These are phyloP conservation scores for Amblyopsis rosae DNA, from an alignment of 2,113 vertebrate genomes.

Conservation along the genomic window DNA sequence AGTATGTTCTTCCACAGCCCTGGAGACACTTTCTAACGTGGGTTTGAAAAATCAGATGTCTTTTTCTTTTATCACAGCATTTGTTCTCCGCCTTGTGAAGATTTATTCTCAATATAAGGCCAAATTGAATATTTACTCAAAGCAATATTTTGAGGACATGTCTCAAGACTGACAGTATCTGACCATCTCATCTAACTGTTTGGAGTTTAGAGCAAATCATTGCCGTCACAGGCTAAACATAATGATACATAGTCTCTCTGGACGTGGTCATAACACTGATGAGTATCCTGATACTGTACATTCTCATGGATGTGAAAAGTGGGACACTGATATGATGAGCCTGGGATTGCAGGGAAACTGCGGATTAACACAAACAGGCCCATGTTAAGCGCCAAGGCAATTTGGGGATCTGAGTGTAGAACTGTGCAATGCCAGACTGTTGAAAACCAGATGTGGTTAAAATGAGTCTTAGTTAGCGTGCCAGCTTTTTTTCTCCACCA, in stretches of 20 bases:
- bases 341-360: background rate
- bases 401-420: background rate
- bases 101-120: background rate
- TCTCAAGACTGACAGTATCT: background rate
- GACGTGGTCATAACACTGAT: background rate
- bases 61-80: background rate
- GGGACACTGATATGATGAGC: background rate
- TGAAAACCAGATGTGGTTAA: slow-evolving; percentile 8
- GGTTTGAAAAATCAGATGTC: too few relatives aligned
- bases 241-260: background rate
- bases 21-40: too few relatives aligned
- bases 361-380: background rate
- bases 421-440: slow-evolving; percentile 29
- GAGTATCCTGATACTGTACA: background rate
- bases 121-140: background rate
- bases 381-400: background rate
- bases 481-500: background rate
- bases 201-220: background rate
- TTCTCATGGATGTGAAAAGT: background rate
- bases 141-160: background rate
- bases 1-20: background rate
- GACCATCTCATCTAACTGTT: background rate
- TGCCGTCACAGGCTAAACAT: background rate
- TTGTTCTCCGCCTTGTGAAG: background rate
- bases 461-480: slow-evolving; percentile 6